Evolutionary conservation across 2,888 invertebrate species (phyloP).

Genomic region (Carpatolechia fugitivella): DNA sequence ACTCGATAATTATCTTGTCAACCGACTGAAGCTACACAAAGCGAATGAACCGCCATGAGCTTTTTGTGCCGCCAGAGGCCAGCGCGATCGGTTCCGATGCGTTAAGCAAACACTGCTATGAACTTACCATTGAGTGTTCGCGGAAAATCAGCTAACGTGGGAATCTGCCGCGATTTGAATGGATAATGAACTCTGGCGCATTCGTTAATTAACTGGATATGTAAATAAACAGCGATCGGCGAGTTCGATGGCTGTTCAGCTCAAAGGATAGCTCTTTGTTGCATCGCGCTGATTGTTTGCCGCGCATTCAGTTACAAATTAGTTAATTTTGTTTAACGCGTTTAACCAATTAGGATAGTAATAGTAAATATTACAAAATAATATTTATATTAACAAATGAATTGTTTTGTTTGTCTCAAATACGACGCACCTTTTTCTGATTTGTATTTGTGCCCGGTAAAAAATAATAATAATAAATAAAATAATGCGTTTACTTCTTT

Average conservation of each 20-base stretch:
- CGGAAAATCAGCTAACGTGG: conserved; percentile 67
- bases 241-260: conserved; percentile 55
- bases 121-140: conserved; percentile 69
- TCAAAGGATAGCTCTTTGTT: conserved; percentile 57
- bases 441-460: conserved; percentile 25
- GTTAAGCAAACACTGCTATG: conserved; percentile 73
- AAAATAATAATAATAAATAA: no score
- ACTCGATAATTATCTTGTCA: conserved; percentile 72
- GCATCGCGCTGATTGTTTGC: conserved; percentile 50
- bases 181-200: conserved; percentile 65
- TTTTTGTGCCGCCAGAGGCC: conserved; percentile 74
- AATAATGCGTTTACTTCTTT: no score
- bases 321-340: conserved; percentile 27
- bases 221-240: conserved; percentile 63
- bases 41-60: conserved; percentile 69
- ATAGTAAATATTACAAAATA: not conserved
- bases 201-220: conserved; percentile 72
- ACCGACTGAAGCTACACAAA: conserved; percentile 68
- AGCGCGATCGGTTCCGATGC: conserved; percentile 69
- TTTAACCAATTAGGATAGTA: conserved; percentile 21
- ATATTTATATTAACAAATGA: not conserved
- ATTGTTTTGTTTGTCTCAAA: not conserved
- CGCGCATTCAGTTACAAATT: conserved; percentile 39
- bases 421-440: not conserved
- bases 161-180: conserved; percentile 70